Conservation (phyloP, 2,113 vertebrate species). For the Lagenorhynchus albirostris region DNA sequence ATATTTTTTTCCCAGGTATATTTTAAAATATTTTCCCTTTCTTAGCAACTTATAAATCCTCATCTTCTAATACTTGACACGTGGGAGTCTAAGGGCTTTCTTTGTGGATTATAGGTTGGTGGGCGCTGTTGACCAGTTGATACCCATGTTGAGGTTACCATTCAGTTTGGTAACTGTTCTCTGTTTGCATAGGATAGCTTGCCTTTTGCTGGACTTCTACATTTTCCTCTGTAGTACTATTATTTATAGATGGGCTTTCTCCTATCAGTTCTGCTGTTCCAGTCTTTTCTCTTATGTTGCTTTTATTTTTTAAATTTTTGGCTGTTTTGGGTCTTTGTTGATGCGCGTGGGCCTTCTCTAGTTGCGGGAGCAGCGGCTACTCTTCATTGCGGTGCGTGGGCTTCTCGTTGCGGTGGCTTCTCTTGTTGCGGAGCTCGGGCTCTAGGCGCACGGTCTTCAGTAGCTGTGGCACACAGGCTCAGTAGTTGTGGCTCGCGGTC, state of each 20-base stretch:
- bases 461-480: too few relatives aligned
- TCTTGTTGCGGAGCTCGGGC: too few relatives aligned
- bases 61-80: background rate
- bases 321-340: too few relatives aligned
- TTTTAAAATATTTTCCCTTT: background rate
- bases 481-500: too few relatives aligned
- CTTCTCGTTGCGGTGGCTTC: too few relatives aligned
- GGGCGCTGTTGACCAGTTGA: background rate
- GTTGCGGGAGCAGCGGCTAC: too few relatives aligned
- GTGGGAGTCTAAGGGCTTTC: background rate
- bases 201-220: background rate
- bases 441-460: too few relatives aligned
- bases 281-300: background rate
- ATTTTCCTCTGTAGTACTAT: background rate
- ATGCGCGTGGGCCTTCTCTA: too few relatives aligned
- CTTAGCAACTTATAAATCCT: background rate
- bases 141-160: background rate
- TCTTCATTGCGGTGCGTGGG: too few relatives aligned
- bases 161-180: background rate
- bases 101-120: background rate
- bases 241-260: background rate
- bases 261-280: background rate
- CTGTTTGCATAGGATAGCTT: background rate
- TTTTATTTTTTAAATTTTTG: background rate
- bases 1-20: background rate